A percentile compares a stretch with the other conserved stretches of the same genome.
Conservation (phyloP, 2,797 vertebrate genomes). For the Peromyscus melanophrys region DNA sequence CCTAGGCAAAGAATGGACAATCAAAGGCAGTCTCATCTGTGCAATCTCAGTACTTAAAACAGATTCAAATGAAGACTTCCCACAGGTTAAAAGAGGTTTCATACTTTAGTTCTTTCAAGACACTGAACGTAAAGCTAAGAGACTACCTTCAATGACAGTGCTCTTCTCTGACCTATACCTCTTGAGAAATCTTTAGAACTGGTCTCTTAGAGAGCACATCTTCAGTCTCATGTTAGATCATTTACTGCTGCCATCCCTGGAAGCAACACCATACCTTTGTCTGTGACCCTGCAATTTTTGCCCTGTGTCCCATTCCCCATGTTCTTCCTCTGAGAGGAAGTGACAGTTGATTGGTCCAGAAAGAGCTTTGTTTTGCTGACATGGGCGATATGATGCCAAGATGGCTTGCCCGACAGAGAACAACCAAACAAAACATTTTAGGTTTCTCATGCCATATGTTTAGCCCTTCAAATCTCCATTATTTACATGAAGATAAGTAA, state of each 20-base stretch:
- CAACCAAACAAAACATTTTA: slow-evolving; percentile 40
- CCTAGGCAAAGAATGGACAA: not conserved
- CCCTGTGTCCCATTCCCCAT: not conserved
- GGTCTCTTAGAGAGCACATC: not conserved
- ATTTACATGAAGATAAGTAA: slow-evolving; percentile 58
- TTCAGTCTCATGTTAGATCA: not conserved
- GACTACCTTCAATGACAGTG: not conserved
- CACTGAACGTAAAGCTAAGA: slow-evolving; percentile 26
- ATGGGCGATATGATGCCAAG: not conserved
- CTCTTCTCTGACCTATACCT: slow-evolving; percentile 36
- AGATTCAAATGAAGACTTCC: not conserved
- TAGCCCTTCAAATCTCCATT: slow-evolving; percentile 25
- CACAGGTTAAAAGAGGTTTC: not conserved
- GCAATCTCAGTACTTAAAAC: not conserved
- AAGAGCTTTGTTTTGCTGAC: not conserved
- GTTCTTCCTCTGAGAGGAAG: not conserved
- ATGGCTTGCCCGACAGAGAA: not conserved
- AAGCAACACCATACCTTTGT: not conserved
- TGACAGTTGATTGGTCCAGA: not conserved
- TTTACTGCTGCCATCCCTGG: not conserved
- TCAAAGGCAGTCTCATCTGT: not conserved
- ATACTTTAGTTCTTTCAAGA: not conserved
- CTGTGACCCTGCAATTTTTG: not conserved
- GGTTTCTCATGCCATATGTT: not conserved
- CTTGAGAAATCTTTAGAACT: not conserved